Evolutionary conservation across 2,113 vertebrate genomes (phyloP).

Genomic region (Tamias sibiricus): DNA sequence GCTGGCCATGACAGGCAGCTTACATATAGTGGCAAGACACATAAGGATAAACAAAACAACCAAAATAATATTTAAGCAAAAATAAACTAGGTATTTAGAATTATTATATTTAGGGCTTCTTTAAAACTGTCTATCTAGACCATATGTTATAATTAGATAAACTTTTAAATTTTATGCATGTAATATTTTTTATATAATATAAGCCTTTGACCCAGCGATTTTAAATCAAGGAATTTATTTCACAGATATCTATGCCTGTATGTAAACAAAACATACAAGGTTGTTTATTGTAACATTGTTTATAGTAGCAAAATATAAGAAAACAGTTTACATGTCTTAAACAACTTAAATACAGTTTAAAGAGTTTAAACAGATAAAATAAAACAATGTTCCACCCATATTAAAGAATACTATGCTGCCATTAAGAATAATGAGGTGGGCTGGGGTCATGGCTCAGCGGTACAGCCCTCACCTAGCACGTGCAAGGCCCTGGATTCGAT

Average conservation of each 20-base stretch:
- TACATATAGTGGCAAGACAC: neutral
- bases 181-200: neutral
- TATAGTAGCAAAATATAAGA: constrained; percentile 5
- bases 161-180: neutral
- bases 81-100: neutral
- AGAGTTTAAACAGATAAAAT: neutral
- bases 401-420: neutral
- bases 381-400: neutral
- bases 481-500: too few species aligned
- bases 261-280: neutral
- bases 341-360: neutral
- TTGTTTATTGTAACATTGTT: neutral
- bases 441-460: too few species aligned
- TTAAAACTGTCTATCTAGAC: neutral
- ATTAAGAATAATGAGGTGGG: constrained; percentile 9
- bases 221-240: neutral
- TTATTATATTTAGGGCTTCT: neutral
- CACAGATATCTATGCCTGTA: neutral
- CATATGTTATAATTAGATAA: neutral
- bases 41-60: neutral
- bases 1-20: too few species aligned
- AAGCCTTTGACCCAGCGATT: neutral
- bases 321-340: neutral
- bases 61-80: constrained; percentile 1
- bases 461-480: too few species aligned